Evolutionary conservation across 2,113 vertebrate species (phyloP).

Genomic region (Nothoprocta pentlandii): DNA sequence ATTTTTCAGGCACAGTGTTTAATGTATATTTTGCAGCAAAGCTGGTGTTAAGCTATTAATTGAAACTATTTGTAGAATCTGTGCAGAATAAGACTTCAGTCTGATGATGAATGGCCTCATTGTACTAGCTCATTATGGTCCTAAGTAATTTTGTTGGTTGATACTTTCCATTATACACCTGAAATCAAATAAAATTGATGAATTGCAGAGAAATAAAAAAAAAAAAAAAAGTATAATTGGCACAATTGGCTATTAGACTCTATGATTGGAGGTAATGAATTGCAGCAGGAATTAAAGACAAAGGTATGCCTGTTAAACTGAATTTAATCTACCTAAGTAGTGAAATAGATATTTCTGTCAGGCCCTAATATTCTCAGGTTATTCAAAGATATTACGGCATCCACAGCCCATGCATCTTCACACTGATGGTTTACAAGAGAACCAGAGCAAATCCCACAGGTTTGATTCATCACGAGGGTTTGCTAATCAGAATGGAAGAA

Average conservation of each 20-base stretch:
- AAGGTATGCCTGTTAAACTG: slow-evolving; percentile 3
- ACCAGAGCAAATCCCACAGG: background rate
- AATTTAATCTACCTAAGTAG: slow-evolving; percentile 12
- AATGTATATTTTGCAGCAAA: background rate
- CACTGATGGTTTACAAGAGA: background rate
- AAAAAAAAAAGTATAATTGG: slow-evolving; percentile 39
- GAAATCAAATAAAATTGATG: slow-evolving; percentile 64
- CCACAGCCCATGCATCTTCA: background rate
- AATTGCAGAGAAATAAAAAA: slow-evolving; percentile 42
- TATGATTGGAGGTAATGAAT: slow-evolving; percentile 44
- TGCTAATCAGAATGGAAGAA: background rate
- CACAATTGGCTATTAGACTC: slow-evolving; percentile 37
- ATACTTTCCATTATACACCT: slow-evolving; percentile 49
- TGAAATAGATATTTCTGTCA: slow-evolving; percentile 44
- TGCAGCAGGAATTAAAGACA: slow-evolving; percentile 40
- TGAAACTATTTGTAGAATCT: slow-evolving; percentile 46
- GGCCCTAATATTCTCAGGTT: background rate
- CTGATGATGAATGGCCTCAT: slow-evolving; percentile 55
- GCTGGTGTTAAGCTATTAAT: slow-evolving; percentile 29
- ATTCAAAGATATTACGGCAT: background rate
- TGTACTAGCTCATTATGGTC: slow-evolving; percentile 38
- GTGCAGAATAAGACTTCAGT: background rate
- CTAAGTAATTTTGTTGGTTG: slow-evolving; percentile 59
- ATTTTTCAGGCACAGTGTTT: background rate
- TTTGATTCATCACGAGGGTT: background rate